Percentiles rank a stretch among this genome's conserved stretches.
Conservation (phyloP, 2,113 vertebrate species). For the Pteruthius melanotis region DNA sequence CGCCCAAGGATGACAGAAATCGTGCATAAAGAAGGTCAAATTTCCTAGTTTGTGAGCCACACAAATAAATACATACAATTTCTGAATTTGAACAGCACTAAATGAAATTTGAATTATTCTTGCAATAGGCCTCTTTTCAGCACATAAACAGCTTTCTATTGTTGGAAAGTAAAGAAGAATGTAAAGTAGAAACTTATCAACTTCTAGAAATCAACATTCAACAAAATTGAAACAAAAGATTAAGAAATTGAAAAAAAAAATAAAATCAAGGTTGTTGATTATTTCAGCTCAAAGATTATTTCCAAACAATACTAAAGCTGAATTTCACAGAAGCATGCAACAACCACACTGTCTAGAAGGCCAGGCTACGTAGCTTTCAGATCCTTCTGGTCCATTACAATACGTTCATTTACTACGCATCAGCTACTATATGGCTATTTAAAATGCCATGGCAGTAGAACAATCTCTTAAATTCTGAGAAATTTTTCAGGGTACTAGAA, state of each 20-base stretch:
- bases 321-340: not conserved
- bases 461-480: not conserved
- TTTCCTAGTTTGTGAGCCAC: not conserved
- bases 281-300: too few relatives aligned
- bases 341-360: not conserved
- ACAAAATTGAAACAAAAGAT: not conserved
- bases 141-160: not conserved
- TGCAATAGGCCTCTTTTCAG: not conserved
- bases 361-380: not conserved
- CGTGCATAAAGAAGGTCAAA: not conserved
- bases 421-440: not conserved
- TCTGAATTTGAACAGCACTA: not conserved
- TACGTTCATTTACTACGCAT: not conserved
- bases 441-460: constrained; percentile 4
- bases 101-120: not conserved
- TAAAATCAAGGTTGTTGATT: not conserved
- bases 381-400: constrained; percentile 11
- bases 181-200: not conserved
- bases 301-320: not conserved
- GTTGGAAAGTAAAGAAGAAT: not conserved
- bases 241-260: not conserved
- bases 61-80: not conserved
- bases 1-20: not conserved
- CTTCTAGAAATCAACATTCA: not conserved
- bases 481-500: not conserved